Percentiles rank a stretch among this genome's conserved stretches.
Evolutionary conservation across 2,888 invertebrate genomes (phyloP).

Genomic region (Stenchaetothrips biformis): DNA sequence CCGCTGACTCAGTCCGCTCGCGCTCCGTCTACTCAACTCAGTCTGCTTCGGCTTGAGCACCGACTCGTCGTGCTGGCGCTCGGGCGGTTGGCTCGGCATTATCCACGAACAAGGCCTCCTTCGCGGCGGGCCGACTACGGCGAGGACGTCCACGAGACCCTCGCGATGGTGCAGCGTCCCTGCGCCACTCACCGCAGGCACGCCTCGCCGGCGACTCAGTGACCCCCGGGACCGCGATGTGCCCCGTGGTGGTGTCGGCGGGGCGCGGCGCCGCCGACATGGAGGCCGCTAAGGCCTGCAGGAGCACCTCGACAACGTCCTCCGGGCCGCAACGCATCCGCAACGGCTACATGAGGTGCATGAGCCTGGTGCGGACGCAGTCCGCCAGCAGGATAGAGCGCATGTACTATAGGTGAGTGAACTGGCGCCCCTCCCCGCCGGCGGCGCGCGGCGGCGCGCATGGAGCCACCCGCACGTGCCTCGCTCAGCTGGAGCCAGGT

Average conservation of each 20-base stretch:
- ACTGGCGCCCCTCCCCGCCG: not conserved
- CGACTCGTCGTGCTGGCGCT: not conserved
- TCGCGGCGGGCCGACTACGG: not conserved
- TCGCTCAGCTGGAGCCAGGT: not conserved
- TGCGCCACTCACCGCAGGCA: not conserved
- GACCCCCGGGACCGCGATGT: not conserved
- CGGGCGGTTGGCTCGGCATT: not conserved
- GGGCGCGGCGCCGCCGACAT: not conserved
- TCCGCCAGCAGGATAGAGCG: not conserved
- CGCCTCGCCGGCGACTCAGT: not conserved
- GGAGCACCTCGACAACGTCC: not conserved
- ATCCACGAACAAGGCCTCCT: not conserved
- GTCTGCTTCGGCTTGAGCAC: too few species aligned
- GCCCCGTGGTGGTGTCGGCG: not conserved
- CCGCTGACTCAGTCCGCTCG: too few species aligned
- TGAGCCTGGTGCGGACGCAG: not conserved
- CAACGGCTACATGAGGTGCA: not conserved
- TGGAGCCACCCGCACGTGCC: not conserved
- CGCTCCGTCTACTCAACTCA: too few species aligned
- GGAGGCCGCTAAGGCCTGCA: not conserved
- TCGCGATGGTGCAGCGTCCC: too few species aligned
- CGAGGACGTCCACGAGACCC: not conserved
- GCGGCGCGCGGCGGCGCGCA: not conserved
- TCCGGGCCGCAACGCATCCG: not conserved
- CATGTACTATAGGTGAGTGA: constrained; percentile 4